Percentiles rank a stretch among this genome's conserved stretches.
These are phyloP conservation scores for Eurois occulta DNA, from an alignment of 2,888 invertebrate species.

Conservation along the genomic window DNA sequence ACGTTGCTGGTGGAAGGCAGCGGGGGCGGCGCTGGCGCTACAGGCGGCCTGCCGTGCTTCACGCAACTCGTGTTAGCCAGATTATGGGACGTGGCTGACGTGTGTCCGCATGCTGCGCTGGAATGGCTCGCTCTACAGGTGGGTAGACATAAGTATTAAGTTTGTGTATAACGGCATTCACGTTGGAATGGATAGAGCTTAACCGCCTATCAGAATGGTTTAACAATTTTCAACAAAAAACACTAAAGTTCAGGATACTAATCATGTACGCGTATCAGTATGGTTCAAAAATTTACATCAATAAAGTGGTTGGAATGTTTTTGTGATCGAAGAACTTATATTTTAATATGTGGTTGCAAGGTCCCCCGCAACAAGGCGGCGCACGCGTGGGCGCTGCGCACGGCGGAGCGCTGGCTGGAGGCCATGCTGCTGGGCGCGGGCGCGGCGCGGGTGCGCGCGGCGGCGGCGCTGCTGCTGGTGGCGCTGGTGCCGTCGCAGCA, in stretches of 20 bases:
- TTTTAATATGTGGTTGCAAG: constrained; percentile 46
- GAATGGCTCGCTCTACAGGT: constrained; percentile 97
- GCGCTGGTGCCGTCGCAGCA: constrained; percentile 97
- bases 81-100: constrained; percentile 97
- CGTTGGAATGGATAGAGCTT: not conserved
- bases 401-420: constrained; percentile 98
- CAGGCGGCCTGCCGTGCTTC: constrained; percentile 96
- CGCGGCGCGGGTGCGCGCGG: constrained; percentile 95
- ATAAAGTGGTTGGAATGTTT: not conserved
- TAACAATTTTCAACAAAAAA: no score
- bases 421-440: constrained; percentile 96
- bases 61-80: constrained; percentile 96
- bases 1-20: constrained; percentile 96
- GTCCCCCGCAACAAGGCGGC: constrained; percentile 97
- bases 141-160: not conserved
- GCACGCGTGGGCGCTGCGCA: constrained; percentile 97
- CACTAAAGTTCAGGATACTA: no score
- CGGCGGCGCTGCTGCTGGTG: constrained; percentile 96
- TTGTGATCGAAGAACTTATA: not conserved
- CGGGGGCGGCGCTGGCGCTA: constrained; percentile 87
- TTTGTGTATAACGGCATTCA: not conserved
- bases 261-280: not conserved
- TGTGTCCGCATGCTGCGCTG: constrained; percentile 97
- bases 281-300: not conserved
- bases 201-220: no score